Base-by-base conservation (phyloP, 2,888 invertebrate species). In the Limnephilus auricula region DNA sequence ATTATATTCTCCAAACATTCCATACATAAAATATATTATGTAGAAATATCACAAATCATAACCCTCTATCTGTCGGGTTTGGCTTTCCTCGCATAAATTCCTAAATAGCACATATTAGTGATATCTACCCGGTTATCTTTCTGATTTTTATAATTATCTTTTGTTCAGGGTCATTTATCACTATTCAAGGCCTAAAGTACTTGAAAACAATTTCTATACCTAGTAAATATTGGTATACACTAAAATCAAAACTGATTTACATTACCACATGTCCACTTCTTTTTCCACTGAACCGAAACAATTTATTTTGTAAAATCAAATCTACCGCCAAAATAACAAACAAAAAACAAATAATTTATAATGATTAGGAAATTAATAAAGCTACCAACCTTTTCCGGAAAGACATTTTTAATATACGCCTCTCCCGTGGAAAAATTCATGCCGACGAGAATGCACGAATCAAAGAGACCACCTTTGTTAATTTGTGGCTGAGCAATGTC, bases 391-490 rank as follows among this genome's bases (percentile, higher is more conserved):
- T 97, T 96, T 93, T 95, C 94, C 9, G 98, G 98, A 95, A 96
- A 98, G 93, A 97, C 97, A 93, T 96, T 97, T 94, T 97, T 97
- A 91, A 98, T 96, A 94, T 97, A 97, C 3, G 97, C 97, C 94
- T 96, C 95, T 85, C 97, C 97, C 0, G 96, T 96, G 95, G 96
- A 96, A 93, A 96, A 95, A 93, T 97, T 97, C 93, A 97, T 94
- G 0, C 97, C 98, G 45, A 98, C 97, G 91, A 98, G 94, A 18
- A 98, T 94, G 93, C 97, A 97, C 79, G 97, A 96, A 94, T 97
- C 97, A 93, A 98, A 98, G 88, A 98, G 93, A 10, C 96, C 94
- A 12, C 92, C 93, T 78, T 90, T 91, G 13, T 65, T 65, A 50
- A 90, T n/a, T 50, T 45, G 30, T 12, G 79, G 79, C 25, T 87